Evolutionary conservation across 2,113 vertebrate species (phyloP).

Genomic region (Chamaea fasciata): DNA sequence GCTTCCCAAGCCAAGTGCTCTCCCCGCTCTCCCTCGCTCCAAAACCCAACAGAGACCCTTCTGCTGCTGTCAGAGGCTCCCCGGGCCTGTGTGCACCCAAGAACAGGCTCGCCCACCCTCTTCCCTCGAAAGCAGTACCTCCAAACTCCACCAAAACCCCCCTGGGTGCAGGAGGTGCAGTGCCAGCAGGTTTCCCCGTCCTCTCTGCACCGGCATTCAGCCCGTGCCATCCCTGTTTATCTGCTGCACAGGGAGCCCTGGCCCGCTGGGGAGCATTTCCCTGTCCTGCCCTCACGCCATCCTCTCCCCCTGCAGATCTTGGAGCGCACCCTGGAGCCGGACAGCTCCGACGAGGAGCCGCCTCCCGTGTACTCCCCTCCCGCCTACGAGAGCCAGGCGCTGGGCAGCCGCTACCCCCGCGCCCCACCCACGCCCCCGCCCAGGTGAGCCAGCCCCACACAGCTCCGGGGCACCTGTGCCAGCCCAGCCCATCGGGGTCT

Average conservation of each 20-base stretch:
- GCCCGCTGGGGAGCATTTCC: rapidly evolving
- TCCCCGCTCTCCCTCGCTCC: rapidly evolving
- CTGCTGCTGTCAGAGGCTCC: not conserved
- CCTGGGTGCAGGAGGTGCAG: rapidly evolving
- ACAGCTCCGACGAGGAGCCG: slow-evolving; percentile 95
- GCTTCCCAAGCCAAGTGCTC: not conserved
- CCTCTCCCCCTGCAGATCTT: slow-evolving; percentile 75
- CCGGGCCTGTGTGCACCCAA: not conserved
- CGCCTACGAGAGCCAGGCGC: slow-evolving; percentile 85
- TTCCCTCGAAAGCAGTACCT: not conserved
- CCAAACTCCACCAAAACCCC: not conserved
- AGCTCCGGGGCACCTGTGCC: not conserved
- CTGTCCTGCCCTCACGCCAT: not conserved
- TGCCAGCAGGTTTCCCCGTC: not conserved
- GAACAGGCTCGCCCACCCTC: not conserved
- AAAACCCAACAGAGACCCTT: not conserved
- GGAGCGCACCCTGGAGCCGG: slow-evolving; percentile 91
- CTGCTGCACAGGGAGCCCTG: rapidly evolving
- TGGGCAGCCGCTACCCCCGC: slow-evolving; percentile 67
- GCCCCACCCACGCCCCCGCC: slow-evolving; percentile 82
- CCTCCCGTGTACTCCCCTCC: slow-evolving; percentile 95
- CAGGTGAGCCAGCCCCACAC: slow-evolving; percentile 25
- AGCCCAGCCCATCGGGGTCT: not conserved
- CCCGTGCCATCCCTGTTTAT: rapidly evolving
- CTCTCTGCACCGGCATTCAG: not conserved